Evolutionary conservation across 2,888 invertebrate species (phyloP).

Genomic region (Gortyna flavago): DNA sequence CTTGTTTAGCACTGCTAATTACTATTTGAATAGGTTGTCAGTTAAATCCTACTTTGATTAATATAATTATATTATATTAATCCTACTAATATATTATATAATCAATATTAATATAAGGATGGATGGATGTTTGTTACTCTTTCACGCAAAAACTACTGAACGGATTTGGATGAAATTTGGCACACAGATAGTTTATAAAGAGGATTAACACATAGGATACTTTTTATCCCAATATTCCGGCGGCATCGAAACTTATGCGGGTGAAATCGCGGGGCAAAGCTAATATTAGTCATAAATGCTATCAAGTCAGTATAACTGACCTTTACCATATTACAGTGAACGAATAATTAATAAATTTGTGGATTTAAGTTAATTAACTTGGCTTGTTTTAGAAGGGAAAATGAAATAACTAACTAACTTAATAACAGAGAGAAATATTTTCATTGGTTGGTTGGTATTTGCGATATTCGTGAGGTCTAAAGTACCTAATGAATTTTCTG

Average conservation of each 20-base stretch:
- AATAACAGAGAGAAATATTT: not conserved
- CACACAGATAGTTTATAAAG: too few species aligned
- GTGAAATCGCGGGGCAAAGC: too few species aligned
- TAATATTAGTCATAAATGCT: not conserved
- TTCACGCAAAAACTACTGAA: too few species aligned
- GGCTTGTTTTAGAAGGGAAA: not conserved
- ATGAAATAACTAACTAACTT: not conserved
- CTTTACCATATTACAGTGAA: not conserved
- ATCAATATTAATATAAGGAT: too few species aligned
- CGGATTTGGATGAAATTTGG: too few species aligned
- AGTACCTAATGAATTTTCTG: not conserved
- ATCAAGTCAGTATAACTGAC: not conserved
- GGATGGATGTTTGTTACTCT: too few species aligned
- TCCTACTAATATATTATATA: too few species aligned
- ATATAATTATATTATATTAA: too few species aligned
- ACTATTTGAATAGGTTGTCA: not conserved
- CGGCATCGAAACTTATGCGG: too few species aligned
- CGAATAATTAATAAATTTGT: slow-evolving; percentile 19
- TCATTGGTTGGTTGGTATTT: not conserved
- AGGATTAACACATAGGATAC: too few species aligned
- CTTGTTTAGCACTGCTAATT: not conserved
- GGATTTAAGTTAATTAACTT: slow-evolving; percentile 14
- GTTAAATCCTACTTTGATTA: not conserved
- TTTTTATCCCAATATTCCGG: too few species aligned
- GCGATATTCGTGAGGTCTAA: not conserved